Evolutionary conservation across 2,888 invertebrate genomes (phyloP), one percentile per base, ranked within the genome.

Genomic region (Drosophila monieri): DNA sequence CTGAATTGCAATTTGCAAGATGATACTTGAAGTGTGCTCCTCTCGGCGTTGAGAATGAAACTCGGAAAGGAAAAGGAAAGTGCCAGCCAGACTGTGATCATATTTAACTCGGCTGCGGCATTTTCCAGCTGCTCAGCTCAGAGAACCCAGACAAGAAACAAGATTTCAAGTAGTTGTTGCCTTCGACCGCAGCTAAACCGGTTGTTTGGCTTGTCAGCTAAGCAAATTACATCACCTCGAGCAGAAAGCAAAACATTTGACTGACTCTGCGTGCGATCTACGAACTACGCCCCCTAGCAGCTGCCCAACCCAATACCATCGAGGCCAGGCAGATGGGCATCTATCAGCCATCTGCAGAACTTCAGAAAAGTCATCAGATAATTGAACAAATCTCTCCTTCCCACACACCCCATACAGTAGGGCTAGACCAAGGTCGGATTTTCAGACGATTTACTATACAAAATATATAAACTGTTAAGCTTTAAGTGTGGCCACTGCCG

Each of bases 191-290:
- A 67, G 61, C 73, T 57, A 73, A 88, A 84, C 84, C 84, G 84
- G 84, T 84, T 88, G 76, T 73, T 75, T 59, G 70, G 66, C 59
- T 66, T 74, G 76, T 54, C 72, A 76, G 78, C 68, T 41, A 68
- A 52, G 68, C 74, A 83, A 74, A 84, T 88, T 88, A 85, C 84
- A 84, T 88, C 84, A 84, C 76, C 83, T 32, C 65, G 21, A 41
- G 49, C 70, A 46, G 72, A 56, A 64, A 53, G 73, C 52, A 39
- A 64, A 56, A 35, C 54, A 62, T 62, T 53, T 58, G 61, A 60
- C 62, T 58, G 51, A 47, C 66, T 65, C 39, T 41, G 57, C 58
- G 43, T 41, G 64, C 46, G 67, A 56, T 56, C 32, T 65, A 59
- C 30, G 47, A 65, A 32, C 53, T 53, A 68, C 68, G 60, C 68